Evolutionary conservation across 2,888 invertebrate genomes (phyloP), one percentile per base, ranked within the genome.

Genomic region (Callimorpha dominula): DNA sequence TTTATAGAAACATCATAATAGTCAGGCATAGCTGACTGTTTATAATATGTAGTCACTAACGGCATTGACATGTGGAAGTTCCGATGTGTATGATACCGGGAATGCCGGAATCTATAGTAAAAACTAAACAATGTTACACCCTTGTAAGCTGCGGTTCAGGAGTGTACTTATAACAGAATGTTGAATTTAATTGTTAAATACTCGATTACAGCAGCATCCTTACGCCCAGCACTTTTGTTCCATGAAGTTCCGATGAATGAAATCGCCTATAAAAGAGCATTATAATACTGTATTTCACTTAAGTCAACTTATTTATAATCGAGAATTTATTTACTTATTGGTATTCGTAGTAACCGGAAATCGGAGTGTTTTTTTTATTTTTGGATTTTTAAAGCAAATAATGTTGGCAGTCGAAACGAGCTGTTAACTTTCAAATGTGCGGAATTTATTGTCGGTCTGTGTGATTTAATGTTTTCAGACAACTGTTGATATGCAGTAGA

Each of bases 361-460:
- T 60, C 20, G 4, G 43, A 20, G 20, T 60, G 2, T 60, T 60
- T 5, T 60, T 20, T 60, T 60, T 65, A 49, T n/a, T 15, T 65
- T 0, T 49, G 31, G 15, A 49, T 49, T 65, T 65, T 20, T 9
- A 65, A 49, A 49, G 65, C 46, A 65, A 65, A 65, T 65, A 65
- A 31, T 65, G 15, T 31, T 9, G 49, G 49, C 60, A 49, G 49
- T 20, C 8, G 65, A 20, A 65, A 20, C 46, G 20, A 49, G 6
- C 15, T 49, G 31, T 14, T 49, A 65, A 65, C 65, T 31, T n/a
- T 20, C 65, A 65, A 65, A 31, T 65, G 31, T 49, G 49, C 65
- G 49, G 1, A 31, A 65, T 15, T 15, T 12, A 64, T 49, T 65
- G 49, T 31, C 15, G 20, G 20, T 49, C 31, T 31, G 31, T 49